These are phyloP conservation scores for Gymnobelideus leadbeateri DNA, from an alignment of 2,113 vertebrate species.

Conservation along the genomic window DNA sequence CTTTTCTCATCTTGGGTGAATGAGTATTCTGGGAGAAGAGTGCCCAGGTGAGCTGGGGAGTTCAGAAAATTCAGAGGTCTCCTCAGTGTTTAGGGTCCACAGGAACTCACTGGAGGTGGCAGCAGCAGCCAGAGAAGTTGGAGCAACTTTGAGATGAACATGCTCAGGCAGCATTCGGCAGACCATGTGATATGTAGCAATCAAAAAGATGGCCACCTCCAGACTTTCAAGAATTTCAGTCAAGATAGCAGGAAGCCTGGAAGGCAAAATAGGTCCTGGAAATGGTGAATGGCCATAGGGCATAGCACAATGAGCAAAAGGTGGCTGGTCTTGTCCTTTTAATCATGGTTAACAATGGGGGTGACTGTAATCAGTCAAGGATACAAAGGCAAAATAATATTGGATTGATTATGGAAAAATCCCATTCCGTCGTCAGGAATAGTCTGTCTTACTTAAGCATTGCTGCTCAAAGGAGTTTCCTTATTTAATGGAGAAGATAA, in stretches of 20 bases:
- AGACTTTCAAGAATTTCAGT: background rate
- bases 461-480: slow-evolving; percentile 1
- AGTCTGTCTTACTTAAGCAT: slow-evolving; percentile 41
- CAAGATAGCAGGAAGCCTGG: background rate
- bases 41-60: no score
- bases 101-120: no score
- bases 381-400: slow-evolving; percentile 33
- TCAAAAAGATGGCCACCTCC: background rate
- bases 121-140: no score
- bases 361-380: slow-evolving; percentile 22
- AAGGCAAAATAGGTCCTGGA: background rate
- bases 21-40: no score
- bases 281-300: background rate
- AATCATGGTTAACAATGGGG: background rate
- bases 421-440: background rate
- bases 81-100: no score
- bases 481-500: slow-evolving; percentile 22
- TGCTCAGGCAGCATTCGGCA: background rate
- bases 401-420: background rate
- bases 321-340: background rate
- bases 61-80: no score
- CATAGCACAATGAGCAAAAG: no score
- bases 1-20: no score
- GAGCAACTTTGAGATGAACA: no score
- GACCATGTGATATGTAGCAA: background rate